These are phyloP conservation scores for Pelodytes ibericus DNA, from an alignment of 2,797 vertebrate species.

Conservation along the genomic window DNA sequence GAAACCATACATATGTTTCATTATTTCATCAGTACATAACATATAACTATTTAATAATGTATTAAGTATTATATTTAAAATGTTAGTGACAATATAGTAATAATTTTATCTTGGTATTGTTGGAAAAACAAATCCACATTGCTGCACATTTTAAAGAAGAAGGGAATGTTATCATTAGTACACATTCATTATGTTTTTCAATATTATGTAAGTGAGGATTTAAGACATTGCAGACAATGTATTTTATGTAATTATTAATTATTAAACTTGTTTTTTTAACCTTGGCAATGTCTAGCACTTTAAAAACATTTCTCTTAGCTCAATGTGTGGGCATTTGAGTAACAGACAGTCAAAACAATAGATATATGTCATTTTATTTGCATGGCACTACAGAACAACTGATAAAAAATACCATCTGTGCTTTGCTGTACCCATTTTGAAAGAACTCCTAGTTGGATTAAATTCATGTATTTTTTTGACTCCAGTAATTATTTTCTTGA, in stretches of 20 bases:
- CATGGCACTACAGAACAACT: conserved; percentile 33
- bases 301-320: conserved; percentile 27
- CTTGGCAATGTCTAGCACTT: conserved; percentile 5
- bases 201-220: not conserved
- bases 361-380: conserved; percentile 10
- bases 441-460: conserved; percentile 29
- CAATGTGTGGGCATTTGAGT: conserved; percentile 46
- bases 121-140: too few relatives aligned
- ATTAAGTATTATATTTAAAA: too few relatives aligned
- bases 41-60: too few relatives aligned
- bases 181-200: too few relatives aligned
- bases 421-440: conserved; percentile 33
- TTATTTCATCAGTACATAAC: too few relatives aligned
- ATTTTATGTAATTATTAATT: not conserved
- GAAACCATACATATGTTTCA: too few relatives aligned
- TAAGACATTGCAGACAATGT: not conserved
- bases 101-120: too few relatives aligned
- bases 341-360: conserved; percentile 49
- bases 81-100: too few relatives aligned
- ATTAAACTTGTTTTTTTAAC: conserved; percentile 12
- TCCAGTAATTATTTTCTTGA: conserved; percentile 13
- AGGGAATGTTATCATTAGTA: too few relatives aligned
- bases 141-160: too few relatives aligned
- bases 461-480: conserved; percentile 26
- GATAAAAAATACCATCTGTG: conserved; percentile 55